phyloP scores from a whole-genome alignment of 2,888 invertebrate species.

The Drosophila mercatorum region DNA sequence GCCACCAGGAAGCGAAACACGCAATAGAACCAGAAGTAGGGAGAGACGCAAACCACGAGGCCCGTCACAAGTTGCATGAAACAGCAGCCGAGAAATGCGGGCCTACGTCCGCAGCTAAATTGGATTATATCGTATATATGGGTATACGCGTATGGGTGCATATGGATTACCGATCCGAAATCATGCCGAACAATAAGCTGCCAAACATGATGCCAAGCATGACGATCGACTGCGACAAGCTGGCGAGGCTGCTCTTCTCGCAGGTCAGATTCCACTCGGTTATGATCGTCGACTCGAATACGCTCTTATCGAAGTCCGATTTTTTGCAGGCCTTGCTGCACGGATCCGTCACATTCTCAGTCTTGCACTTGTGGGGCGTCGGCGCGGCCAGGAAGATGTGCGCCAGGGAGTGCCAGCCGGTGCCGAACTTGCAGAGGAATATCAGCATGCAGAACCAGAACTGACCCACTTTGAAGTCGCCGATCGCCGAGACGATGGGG shows the following conservation, averaged over 20 bases:
- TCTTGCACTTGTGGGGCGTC: slow-evolving; percentile 86
- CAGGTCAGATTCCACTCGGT: slow-evolving; percentile 91
- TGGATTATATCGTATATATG: background rate
- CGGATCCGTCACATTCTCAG: slow-evolving; percentile 78
- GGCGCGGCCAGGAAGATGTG: slow-evolving; percentile 91
- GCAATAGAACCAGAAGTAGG: slow-evolving; percentile 88
- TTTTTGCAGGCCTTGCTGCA: slow-evolving; percentile 87
- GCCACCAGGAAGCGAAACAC: slow-evolving; percentile 89
- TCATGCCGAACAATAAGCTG: slow-evolving; percentile 90
- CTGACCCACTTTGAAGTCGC: slow-evolving; percentile 91
- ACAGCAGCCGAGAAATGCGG: slow-evolving; percentile 90
- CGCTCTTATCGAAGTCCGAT: slow-evolving; percentile 86
- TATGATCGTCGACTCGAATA: slow-evolving; percentile 90
- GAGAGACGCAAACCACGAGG: slow-evolving; percentile 89
- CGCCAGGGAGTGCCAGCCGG: slow-evolving; percentile 92
- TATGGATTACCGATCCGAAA: slow-evolving; percentile 89
- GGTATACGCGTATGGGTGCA: background rate
- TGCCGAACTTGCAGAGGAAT: slow-evolving; percentile 90
- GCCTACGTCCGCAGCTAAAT: slow-evolving; percentile 89
- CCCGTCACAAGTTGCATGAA: slow-evolving; percentile 90
- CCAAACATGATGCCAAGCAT: slow-evolving; percentile 92
- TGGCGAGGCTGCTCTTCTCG: slow-evolving; percentile 86
- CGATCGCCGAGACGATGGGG: slow-evolving; percentile 89
- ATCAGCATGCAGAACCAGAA: slow-evolving; percentile 89
- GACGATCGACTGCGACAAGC: slow-evolving; percentile 91